Evolutionary conservation across 1,140 invertebrate species (phyloP), one percentile per base, ranked within the genome.

Genomic region (Drosophila bocki): DNA sequence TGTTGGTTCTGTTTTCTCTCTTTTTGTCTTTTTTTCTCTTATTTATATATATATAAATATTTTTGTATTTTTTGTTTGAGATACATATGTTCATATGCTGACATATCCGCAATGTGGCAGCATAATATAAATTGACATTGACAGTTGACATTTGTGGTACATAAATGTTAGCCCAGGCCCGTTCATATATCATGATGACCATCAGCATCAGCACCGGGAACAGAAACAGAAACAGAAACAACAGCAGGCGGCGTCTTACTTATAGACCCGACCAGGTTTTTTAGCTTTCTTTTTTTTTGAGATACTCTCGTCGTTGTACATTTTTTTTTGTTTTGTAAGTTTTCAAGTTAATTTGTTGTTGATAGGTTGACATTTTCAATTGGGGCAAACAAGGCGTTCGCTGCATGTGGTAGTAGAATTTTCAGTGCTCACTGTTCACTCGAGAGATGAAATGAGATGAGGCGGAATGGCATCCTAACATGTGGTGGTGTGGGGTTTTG

Each of bases 91-190:
- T 87, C 80, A 82, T 70, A 72, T 76, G 83, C 84, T 88, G 83
- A 87, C 83, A 87, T 88, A 87, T 87, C 83, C 83, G 83, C 83
- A 87, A 87, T 87, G 83, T 87, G 83, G 83, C 83, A 88, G 80
- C 83, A 86, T 86, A 82, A 86, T 87, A 87, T 87, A 87, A 87
- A 87, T 87, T 87, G 83, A 87, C 83, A 87, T 87, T 87, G 83
- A 87, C 83, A 87, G 83, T 87, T 87, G 83, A 87, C 83, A 87
- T 87, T 88, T 87, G 83, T 87, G 83, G 83, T 87, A 87, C 83
- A 87, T 87, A 87, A 87, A 87, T 87, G 85, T 86, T 86, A 87
- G 84, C 84, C 83, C 85, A 78, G 67, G 76, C 84, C 75, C 62
- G 78, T 83, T 86, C 82, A 87, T 86, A 82, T 86, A 86, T 86